Percentiles rank a stretch among this genome's conserved stretches.
Conservation (phyloP, 1,140 invertebrate genomes). For the Trachymyrmex cornetzi region DNA sequence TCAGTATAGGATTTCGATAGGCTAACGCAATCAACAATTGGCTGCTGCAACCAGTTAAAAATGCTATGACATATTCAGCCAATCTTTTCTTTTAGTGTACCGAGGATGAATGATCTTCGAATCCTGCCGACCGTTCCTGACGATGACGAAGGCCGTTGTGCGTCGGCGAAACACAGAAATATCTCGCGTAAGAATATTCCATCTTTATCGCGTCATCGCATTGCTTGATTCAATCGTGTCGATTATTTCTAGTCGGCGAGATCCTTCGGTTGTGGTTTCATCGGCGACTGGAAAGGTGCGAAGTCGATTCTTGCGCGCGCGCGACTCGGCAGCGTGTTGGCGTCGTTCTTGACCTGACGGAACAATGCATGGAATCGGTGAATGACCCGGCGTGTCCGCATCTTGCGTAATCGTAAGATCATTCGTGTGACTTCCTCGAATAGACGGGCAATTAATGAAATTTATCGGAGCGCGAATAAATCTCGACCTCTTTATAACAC, state of each 20-base stretch:
- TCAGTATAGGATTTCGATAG: too few relatives aligned
- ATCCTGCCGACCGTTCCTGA: not conserved
- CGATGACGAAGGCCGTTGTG: not conserved
- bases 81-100: too few relatives aligned
- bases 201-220: not conserved
- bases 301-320: constrained; percentile 59
- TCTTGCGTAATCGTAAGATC: constrained; percentile 17
- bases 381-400: constrained; percentile 55
- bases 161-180: not conserved
- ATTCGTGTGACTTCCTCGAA: constrained; percentile 15
- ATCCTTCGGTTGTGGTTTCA: constrained; percentile 73
- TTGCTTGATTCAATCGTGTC: not conserved
- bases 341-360: constrained; percentile 69
- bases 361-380: constrained; percentile 72
- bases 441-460: constrained; percentile 28
- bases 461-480: not conserved
- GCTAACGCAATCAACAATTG: too few relatives aligned
- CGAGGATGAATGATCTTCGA: not conserved
- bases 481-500: not conserved
- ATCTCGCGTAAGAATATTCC: not conserved
- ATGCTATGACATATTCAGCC: too few relatives aligned
- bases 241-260: not conserved
- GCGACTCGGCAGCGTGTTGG: constrained; percentile 50
- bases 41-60: too few relatives aligned
- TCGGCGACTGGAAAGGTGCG: constrained; percentile 70